A percentile compares a stretch with the other conserved stretches of the same genome.
These are phyloP conservation scores for Sepiola atlantica DNA, from an alignment of 2,888 invertebrate species.

Conservation along the genomic window DNA sequence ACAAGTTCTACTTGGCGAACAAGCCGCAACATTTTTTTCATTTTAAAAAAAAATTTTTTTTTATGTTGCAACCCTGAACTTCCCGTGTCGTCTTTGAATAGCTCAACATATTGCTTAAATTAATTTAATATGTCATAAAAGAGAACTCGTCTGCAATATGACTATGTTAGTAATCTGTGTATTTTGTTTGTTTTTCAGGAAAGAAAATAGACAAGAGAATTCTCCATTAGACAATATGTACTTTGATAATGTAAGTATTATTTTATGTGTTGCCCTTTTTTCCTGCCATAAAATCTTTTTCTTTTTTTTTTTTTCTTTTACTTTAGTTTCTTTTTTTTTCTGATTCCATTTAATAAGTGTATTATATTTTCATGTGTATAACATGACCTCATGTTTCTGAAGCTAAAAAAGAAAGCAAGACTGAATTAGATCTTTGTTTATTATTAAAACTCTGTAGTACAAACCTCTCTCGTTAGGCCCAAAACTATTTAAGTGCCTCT, in stretches of 20 bases:
- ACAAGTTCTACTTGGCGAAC: too few relatives aligned
- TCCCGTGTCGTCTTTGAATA: too few relatives aligned
- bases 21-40: too few relatives aligned
- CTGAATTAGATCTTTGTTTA: too few relatives aligned
- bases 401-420: too few relatives aligned
- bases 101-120: too few relatives aligned
- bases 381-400: not conserved
- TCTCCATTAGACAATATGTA: not conserved
- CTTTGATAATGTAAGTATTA: slow-evolving; percentile 24
- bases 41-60: not conserved
- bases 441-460: too few relatives aligned
- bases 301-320: too few relatives aligned
- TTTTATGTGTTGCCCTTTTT: too few relatives aligned
- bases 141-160: not conserved
- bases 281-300: not conserved
- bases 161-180: not conserved
- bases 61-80: not conserved
- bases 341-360: not conserved
- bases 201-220: not conserved
- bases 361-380: not conserved
- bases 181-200: not conserved
- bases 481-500: too few relatives aligned
- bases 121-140: too few relatives aligned
- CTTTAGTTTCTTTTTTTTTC: not conserved
- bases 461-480: too few relatives aligned